Conservation (phyloP, 2,888 invertebrate genomes). For the Isoperla grammatica region DNA sequence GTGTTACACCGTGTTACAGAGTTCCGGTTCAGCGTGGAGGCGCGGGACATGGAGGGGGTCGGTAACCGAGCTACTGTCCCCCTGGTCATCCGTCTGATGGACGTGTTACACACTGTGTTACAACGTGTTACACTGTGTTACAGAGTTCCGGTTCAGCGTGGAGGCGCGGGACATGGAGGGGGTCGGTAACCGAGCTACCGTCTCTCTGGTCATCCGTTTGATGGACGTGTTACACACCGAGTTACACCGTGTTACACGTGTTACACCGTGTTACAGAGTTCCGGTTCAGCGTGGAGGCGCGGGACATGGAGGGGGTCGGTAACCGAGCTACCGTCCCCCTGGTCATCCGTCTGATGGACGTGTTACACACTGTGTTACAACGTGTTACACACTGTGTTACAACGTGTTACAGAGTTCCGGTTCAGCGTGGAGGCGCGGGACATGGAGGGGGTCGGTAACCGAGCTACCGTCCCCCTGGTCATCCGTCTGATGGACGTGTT, state of each 20-base stretch:
- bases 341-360: conserved; percentile 65
- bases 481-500: conserved; percentile 71
- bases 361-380: conserved; percentile 38
- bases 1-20: not conserved
- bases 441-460: conserved; percentile 73
- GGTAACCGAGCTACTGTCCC: conserved; percentile 52
- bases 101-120: conserved; percentile 55
- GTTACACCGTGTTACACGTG: not conserved
- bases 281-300: conserved; percentile 76
- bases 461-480: conserved; percentile 57
- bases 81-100: conserved; percentile 66
- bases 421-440: conserved; percentile 84
- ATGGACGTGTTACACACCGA: conserved; percentile 51
- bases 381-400: no score
- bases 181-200: conserved; percentile 58
- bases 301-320: conserved; percentile 79
- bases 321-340: conserved; percentile 60
- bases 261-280: conserved; percentile 46
- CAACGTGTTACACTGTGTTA: no score
- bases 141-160: conserved; percentile 72
- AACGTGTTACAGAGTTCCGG: conserved; percentile 64
- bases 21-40: not conserved
- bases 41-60: not conserved
- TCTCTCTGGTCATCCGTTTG: conserved; percentile 67
- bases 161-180: conserved; percentile 86